A percentile compares a stretch with the other conserved stretches of the same genome.
Conservation (phyloP, 2,888 invertebrate genomes). For the Himalopsyche kuldschensis region DNA sequence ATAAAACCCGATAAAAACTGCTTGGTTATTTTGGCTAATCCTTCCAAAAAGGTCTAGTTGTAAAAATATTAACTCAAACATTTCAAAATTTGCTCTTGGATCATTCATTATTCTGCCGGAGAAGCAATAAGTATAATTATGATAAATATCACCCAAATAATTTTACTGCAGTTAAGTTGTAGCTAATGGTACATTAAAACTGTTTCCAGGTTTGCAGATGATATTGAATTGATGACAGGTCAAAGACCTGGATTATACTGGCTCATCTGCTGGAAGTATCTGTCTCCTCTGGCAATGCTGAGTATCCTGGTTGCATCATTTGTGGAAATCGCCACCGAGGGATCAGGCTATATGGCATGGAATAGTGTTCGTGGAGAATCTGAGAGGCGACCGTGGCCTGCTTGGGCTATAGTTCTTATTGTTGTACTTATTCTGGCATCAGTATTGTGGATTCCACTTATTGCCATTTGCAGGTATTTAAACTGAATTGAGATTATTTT, state of each 20-base stretch:
- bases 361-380: constrained; percentile 71
- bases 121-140: too few species aligned
- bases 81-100: too few species aligned
- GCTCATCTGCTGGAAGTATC: constrained; percentile 93
- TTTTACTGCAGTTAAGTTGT: too few species aligned
- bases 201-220: constrained; percentile 79
- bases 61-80: too few species aligned
- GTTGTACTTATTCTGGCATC: constrained; percentile 75
- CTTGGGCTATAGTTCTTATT: constrained; percentile 80
- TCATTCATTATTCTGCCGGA: too few species aligned
- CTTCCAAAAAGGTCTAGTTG: too few species aligned
- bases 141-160: too few species aligned
- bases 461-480: constrained; percentile 77
- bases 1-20: too few species aligned
- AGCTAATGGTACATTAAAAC: background rate
- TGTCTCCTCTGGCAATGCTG: constrained; percentile 87
- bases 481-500: background rate
- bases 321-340: constrained; percentile 75
- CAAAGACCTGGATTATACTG: constrained; percentile 85
- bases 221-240: constrained; percentile 94
- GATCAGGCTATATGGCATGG: constrained; percentile 87
- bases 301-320: constrained; percentile 83
- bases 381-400: constrained; percentile 80
- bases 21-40: too few species aligned
- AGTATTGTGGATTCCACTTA: constrained; percentile 84